phyloP scores from a whole-genome alignment of 2,113 vertebrate species.

The Hipposideros armiger region DNA sequence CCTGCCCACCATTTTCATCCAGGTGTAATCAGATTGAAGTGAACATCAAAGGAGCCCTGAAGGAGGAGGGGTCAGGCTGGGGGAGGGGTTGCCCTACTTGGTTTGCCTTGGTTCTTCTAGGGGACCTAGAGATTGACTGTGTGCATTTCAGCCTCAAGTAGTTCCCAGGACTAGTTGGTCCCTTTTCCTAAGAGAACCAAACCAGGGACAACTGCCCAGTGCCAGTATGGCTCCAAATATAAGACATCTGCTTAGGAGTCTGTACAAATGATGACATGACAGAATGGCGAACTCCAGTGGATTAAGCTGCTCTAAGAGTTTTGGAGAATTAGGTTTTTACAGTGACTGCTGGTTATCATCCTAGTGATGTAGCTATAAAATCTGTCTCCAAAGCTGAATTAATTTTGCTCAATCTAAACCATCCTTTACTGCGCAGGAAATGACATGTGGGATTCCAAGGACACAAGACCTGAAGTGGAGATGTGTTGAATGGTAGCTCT shows the following conservation, averaged over 20 bases:
- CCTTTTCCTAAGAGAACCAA: neutral
- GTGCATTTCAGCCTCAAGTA: neutral
- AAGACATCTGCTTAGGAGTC: neutral
- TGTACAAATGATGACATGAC: neutral
- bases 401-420: neutral
- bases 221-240: neutral
- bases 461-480: neutral
- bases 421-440: neutral
- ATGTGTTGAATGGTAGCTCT: neutral
- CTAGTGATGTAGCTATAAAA: neutral
- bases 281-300: neutral
- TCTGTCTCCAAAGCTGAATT: neutral
- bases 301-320: neutral
- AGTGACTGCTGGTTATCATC: neutral
- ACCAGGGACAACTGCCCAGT: neutral
- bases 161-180: neutral
- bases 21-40: constrained; percentile 15
- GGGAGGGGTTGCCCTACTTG: neutral
- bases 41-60: neutral
- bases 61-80: neutral
- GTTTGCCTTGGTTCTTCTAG: neutral
- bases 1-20: neutral
- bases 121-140: neutral
- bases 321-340: neutral
- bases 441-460: neutral